Evolutionary conservation across 1,140 invertebrate species (phyloP).

Genomic region (Lycorma delicatula): DNA sequence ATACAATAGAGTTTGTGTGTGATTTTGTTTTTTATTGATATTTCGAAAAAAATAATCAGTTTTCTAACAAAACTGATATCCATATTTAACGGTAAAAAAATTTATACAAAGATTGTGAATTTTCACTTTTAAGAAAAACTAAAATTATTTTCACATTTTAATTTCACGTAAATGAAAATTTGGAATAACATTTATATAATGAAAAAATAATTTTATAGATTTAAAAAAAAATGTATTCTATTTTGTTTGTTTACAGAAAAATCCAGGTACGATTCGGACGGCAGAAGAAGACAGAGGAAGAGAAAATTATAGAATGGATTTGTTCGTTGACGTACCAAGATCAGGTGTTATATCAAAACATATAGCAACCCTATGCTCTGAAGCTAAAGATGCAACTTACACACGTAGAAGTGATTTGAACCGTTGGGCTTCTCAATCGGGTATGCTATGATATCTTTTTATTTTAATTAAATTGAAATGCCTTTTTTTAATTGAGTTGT

Average conservation of each 20-base stretch:
- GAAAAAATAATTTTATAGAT: not conserved
- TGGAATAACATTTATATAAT: not conserved
- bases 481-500: no score
- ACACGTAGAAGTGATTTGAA: conserved; percentile 68
- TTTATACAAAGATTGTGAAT: no score
- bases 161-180: not conserved
- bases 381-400: conserved; percentile 68
- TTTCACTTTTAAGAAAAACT: no score
- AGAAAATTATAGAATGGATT: conserved; percentile 71
- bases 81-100: no score
- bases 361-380: conserved; percentile 59
- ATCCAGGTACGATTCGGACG: conserved; percentile 67
- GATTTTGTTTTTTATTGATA: no score
- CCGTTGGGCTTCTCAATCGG: conserved; percentile 62
- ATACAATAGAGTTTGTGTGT: no score
- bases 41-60: no score
- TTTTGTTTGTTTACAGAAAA: conserved; percentile 58
- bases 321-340: conserved; percentile 58
- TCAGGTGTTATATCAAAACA: conserved; percentile 65
- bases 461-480: no score
- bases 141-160: no score
- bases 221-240: no score
- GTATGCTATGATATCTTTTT: conserved; percentile 49
- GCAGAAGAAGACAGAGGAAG: conserved; percentile 83
- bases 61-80: no score